Conservation (phyloP, 2,113 vertebrate genomes). For the Acanthochromis polyacanthus region DNA sequence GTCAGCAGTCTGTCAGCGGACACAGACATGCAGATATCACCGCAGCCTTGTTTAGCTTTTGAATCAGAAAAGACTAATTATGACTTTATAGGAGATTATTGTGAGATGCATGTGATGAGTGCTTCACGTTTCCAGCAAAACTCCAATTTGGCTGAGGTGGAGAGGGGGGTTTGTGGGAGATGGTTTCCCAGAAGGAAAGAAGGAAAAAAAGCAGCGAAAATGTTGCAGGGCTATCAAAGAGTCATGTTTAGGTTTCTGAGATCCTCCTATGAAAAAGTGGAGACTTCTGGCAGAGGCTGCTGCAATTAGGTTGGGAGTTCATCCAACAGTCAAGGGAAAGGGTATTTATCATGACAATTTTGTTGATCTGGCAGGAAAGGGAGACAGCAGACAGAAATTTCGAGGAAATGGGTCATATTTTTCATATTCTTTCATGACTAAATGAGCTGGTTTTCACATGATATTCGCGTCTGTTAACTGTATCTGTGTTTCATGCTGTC, state of each 20-base stretch:
- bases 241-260: slow-evolving; percentile 56
- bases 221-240: slow-evolving; percentile 43
- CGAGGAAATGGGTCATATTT: background rate
- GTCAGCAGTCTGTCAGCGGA: slow-evolving; percentile 35
- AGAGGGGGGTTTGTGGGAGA: slow-evolving; percentile 30
- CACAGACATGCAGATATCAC: slow-evolving; percentile 31
- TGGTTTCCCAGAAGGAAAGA: slow-evolving; percentile 35
- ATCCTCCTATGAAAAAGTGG: slow-evolving; percentile 56
- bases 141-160: slow-evolving; percentile 19
- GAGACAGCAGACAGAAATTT: background rate
- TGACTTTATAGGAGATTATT: slow-evolving; percentile 29
- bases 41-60: slow-evolving; percentile 16
- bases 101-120: slow-evolving; percentile 16
- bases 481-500: background rate
- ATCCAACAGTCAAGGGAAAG: slow-evolving; percentile 65
- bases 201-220: slow-evolving; percentile 14
- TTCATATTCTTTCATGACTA: background rate
- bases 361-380: slow-evolving; percentile 25
- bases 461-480: background rate
- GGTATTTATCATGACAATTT: slow-evolving; percentile 43
- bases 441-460: background rate
- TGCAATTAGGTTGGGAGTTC: slow-evolving; percentile 63
- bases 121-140: slow-evolving; percentile 50
- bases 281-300: slow-evolving; percentile 41
- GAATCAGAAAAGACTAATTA: slow-evolving; percentile 31